These are phyloP conservation scores for Mimas tiliae DNA, from an alignment of 2,888 invertebrate species.

Conservation along the genomic window DNA sequence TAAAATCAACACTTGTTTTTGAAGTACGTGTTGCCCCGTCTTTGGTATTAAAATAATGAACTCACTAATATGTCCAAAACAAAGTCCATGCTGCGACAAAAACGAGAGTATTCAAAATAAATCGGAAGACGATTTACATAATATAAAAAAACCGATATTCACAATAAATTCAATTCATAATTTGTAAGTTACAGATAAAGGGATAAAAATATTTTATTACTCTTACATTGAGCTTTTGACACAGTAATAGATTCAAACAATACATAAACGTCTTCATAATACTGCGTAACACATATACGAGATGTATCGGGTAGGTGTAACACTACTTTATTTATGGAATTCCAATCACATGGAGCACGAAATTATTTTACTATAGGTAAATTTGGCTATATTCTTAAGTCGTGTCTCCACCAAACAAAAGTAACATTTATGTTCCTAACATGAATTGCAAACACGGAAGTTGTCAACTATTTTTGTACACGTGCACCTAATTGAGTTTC, in stretches of 20 bases:
- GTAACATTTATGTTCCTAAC: too few species aligned
- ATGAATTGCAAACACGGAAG: too few species aligned
- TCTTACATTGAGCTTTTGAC: conserved; percentile 78
- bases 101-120: conserved; percentile 32
- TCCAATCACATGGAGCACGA: conserved; percentile 9
- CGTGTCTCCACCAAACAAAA: too few species aligned
- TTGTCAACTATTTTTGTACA: too few species aligned
- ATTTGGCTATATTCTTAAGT: not conserved
- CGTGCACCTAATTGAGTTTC: too few species aligned
- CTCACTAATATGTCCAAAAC: conserved; percentile 17
- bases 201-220: conserved; percentile 38
- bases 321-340: conserved; percentile 7
- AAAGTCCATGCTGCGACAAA: conserved; percentile 12
- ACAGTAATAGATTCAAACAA: conserved; percentile 62
- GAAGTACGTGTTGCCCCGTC: conserved; percentile 8
- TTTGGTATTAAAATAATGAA: conserved; percentile 23
- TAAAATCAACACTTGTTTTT: not conserved
- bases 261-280: conserved; percentile 62
- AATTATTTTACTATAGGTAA: not conserved
- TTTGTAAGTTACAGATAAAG: conserved; percentile 27
- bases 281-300: conserved; percentile 48
- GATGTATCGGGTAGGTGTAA: conserved; percentile 15
- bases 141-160: conserved; percentile 32
- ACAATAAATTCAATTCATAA: conserved; percentile 17
- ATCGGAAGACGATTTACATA: conserved; percentile 31